phyloP scores from a whole-genome alignment of 2,797 vertebrate genomes.

The Coregonus suidteri region DNA sequence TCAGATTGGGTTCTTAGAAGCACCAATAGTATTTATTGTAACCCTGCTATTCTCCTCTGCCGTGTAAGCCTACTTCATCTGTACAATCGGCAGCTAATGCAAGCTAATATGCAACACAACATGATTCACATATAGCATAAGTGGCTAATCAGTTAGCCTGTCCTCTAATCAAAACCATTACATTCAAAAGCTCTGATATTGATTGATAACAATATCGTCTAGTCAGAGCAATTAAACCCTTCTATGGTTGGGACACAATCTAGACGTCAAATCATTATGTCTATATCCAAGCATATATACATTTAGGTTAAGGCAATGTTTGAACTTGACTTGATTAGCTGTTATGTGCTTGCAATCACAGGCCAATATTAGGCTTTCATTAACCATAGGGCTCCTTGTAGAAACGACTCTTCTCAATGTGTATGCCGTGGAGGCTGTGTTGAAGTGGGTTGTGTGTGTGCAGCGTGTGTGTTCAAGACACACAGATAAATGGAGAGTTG shows the following conservation, averaged over 20 bases:
- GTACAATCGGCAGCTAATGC: conserved; percentile 58
- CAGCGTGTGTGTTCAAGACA: background rate
- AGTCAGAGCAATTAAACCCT: conserved; percentile 6
- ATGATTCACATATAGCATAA: conserved; percentile 49
- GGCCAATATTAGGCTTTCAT: background rate
- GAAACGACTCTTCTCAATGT: background rate
- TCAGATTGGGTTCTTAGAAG: background rate
- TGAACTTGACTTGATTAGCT: background rate
- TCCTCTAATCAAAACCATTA: conserved; percentile 52
- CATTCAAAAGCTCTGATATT: conserved; percentile 17
- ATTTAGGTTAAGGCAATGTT: background rate
- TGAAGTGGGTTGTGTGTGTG: background rate
- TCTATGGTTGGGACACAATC: conserved; percentile 25
- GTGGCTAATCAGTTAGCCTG: conserved; percentile 60
- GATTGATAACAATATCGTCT: conserved; percentile 36
- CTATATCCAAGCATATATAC: background rate
- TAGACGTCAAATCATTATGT: background rate
- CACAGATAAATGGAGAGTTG: background rate
- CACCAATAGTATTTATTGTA: conserved; percentile 6
- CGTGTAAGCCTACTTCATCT: conserved; percentile 11
- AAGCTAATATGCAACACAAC: conserved; percentile 35
- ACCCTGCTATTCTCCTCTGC: conserved; percentile 37
- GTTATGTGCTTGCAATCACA: background rate
- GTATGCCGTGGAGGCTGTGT: background rate
- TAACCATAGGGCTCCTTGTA: background rate